Percentiles rank a stretch among this genome's conserved stretches.
phyloP scores from a whole-genome alignment of 2,797 vertebrate genomes.

The Pachyuromys duprasi region DNA sequence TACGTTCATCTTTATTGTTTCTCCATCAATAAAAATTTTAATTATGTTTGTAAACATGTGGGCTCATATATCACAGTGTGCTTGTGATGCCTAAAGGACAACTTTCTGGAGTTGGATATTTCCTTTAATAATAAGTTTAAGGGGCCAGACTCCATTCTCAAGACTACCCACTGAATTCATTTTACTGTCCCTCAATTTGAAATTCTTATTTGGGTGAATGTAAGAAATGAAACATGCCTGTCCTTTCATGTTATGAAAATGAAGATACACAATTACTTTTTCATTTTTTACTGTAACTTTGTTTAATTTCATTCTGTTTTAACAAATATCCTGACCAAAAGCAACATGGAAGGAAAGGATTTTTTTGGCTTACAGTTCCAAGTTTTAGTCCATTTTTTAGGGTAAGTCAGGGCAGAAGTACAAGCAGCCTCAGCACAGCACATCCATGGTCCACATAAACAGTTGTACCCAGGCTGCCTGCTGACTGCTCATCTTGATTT shows the following conservation, averaged over 20 bases:
- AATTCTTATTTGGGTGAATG: slow-evolving; percentile 26
- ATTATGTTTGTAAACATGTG: background rate
- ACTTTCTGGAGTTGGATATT: background rate
- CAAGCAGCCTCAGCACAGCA: background rate
- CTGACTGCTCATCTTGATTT: background rate
- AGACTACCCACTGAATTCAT: background rate
- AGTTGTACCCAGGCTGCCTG: background rate
- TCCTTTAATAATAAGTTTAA: background rate
- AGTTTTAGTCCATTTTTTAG: background rate
- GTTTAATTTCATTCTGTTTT: background rate
- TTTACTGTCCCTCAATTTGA: background rate
- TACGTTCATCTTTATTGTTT: slow-evolving; percentile 16
- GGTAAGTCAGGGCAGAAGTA: background rate
- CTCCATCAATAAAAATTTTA: background rate
- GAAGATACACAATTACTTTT: slow-evolving; percentile 22
- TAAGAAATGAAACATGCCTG: slow-evolving; percentile 38
- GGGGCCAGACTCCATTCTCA: background rate
- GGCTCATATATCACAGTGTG: background rate
- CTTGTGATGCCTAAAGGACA: background rate
- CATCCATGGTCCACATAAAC: background rate
- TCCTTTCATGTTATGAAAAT: slow-evolving; percentile 39
- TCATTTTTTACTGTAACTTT: background rate
- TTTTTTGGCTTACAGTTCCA: background rate
- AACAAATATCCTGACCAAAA: background rate
- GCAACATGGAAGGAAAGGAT: background rate